Evolutionary conservation across 2,888 invertebrate genomes (phyloP), one percentile per base, ranked within the genome.

Genomic region (Drosophila nr. perissopoda): DNA sequence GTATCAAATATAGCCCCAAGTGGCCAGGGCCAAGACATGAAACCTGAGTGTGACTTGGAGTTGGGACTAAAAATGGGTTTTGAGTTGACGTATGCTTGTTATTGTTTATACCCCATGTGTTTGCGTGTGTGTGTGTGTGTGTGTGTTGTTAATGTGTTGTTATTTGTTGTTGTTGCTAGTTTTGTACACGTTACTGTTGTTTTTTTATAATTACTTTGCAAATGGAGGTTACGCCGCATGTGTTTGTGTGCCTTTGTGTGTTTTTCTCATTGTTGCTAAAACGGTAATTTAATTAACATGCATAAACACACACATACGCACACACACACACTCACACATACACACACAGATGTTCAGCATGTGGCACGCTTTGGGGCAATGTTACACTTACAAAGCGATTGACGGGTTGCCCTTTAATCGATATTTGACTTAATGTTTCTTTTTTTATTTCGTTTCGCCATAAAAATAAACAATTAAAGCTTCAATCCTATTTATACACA

Each of bases 251-350:
- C 58, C 62, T 49, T 61, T 71, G 54, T 84, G 59, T 70, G 65
- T 60, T 67, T 56, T 71, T 71, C 64, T 16, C 65, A 71, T 79
- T 82, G 76, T 53, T 67, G 72, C 25, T 81, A 77, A 83, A 81
- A 82, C 90, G 83, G 81, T 87, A 87, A 87, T 87, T 87, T 83
- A 87, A 87, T 90, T 87, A 87, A 90, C 86, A 87, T 89, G 69
- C 75, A 83, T 66, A 74, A 76, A 76, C 76, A 82, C 63, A 80
- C 65, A 74, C 53, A 73, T 38, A 74, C 59, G 74, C n/a, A n/a
- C 69, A 68, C 51, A 52, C 54, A 74, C 51, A 57, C 34, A 59
- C 33, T 29, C 34, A 27, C 34, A 54, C 29, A 42, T 29, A 34
- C 42, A 21, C 42, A 7, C 7, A 46, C 6, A 8, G 8, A 46